Evolutionary conservation across 2,113 vertebrate species (phyloP), one percentile per base, ranked within the genome.

Genomic region (Heptranchias perlo): DNA sequence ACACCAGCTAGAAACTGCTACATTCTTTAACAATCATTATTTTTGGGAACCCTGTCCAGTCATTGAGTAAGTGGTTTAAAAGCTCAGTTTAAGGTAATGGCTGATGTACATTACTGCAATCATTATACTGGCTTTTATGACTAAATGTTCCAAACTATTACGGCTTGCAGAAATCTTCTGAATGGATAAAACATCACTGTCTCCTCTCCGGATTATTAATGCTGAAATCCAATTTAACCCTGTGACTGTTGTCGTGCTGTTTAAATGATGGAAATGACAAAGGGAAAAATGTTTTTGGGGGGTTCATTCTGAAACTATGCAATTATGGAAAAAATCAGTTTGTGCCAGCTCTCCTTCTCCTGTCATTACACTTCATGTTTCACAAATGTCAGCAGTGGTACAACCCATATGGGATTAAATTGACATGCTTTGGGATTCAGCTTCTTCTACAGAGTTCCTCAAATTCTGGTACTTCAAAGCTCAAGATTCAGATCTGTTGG

Each of bases 61-160:
- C 49, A 31, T 35, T 58, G 28, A 31, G 49, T 89, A 89, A 89
- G 8, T 89, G 86, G 86, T 93, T 93, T 93, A 39, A 93, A 93
- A 39, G 35, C 54, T n/a, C n/a, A n/a, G n/a, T n/a, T 31, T 4
- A 91, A n/a, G 52, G 21, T 39, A 93, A 93, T 64, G 35, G 7
- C 35, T 18, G 89, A 16, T 54, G 61, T 39, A 21, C 89, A 39
- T 62, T 64, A 62, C 13, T 39, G 58, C 21, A 39, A 64, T 93
- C 35, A 23, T 93, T 93, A 62, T 93, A 62, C 58, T 92, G 58
- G 4, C 18, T 16, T 8, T 64, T 61, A 3, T 25, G 16, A 64
- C 58, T 62, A n/a, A 61, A 93, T 61, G 14, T 61, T 64, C 14
- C 35, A 39, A 93, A 62, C n/a, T 64, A 89, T 54, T 14, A 54